Percentiles rank a stretch among this genome's conserved stretches.
phyloP scores from a whole-genome alignment of 2,888 invertebrate species.

The Julus scandinavius region DNA sequence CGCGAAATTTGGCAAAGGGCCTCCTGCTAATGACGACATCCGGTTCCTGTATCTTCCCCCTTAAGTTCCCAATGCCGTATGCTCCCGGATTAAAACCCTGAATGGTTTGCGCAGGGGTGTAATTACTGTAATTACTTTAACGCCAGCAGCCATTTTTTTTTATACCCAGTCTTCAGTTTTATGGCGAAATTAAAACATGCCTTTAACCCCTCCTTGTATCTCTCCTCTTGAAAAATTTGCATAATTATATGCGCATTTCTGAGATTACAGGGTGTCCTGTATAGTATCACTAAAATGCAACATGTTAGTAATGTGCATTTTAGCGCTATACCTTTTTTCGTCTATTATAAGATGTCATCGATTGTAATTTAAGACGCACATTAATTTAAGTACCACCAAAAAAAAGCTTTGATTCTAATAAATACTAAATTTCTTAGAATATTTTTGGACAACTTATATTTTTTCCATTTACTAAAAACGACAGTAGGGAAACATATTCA shows the following conservation, averaged over 20 bases:
- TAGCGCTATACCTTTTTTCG: too few species aligned
- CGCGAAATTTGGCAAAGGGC: neutral
- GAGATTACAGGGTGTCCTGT: neutral
- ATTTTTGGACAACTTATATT: too few species aligned
- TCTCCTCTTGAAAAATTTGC: neutral
- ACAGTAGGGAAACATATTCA: too few species aligned
- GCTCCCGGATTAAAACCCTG: neutral
- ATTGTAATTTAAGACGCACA: too few species aligned
- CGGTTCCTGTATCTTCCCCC: constrained; percentile 2
- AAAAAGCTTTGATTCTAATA: too few species aligned
- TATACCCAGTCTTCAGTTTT: neutral
- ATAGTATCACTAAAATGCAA: too few species aligned
- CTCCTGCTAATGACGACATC: constrained; percentile 5
- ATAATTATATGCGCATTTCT: neutral
- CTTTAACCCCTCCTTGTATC: neutral
- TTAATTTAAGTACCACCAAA: too few species aligned
- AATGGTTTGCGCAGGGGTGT: neutral
- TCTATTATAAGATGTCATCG: too few species aligned
- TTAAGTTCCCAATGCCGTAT: neutral
- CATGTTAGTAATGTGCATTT: too few species aligned
- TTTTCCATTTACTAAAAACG: too few species aligned
- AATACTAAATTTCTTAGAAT: too few species aligned
- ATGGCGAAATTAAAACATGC: constrained; percentile 5
- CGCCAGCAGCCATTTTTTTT: constrained; percentile 19
- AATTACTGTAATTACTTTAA: constrained; percentile 20